phyloP scores from a whole-genome alignment of 2,888 invertebrate genomes.

The Mesorhabditis belari region DNA sequence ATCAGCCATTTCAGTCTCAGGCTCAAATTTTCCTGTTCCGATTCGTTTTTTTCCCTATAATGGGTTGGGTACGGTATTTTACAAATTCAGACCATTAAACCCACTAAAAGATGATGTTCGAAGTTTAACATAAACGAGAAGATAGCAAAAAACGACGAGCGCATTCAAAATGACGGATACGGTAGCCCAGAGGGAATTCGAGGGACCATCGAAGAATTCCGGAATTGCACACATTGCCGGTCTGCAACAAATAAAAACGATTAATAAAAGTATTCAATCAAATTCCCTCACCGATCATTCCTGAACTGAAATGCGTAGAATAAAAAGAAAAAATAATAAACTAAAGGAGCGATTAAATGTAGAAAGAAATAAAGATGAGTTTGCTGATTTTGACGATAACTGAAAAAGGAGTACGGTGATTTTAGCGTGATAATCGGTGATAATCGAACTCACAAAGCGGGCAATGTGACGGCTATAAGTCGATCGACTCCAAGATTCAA shows the following conservation, averaged over 20 bases:
- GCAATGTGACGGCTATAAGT: not conserved
- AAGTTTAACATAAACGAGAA: not conserved
- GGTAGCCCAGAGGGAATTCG: not conserved
- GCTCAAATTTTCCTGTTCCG: no score
- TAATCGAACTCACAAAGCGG: not conserved
- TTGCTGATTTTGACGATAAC: not conserved
- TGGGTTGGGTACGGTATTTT: no score
- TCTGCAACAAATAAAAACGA: no score
- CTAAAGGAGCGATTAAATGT: not conserved
- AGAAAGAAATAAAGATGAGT: not conserved
- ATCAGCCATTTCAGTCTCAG: no score
- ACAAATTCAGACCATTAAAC: not conserved
- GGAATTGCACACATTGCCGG: not conserved
- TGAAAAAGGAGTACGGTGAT: no score
- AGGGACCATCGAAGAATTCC: not conserved
- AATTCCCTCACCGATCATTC: not conserved
- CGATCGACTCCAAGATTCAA: not conserved
- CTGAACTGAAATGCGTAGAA: not conserved
- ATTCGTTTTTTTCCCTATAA: no score
- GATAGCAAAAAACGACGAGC: not conserved
- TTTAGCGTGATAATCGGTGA: not conserved
- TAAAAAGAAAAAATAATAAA: not conserved
- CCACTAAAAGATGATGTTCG: not conserved
- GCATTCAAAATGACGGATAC: not conserved
- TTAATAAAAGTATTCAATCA: no score